A percentile compares a stretch with the other conserved stretches of the same genome.
Conservation (phyloP, 2,888 invertebrate genomes). For the Resseliella maxima region DNA sequence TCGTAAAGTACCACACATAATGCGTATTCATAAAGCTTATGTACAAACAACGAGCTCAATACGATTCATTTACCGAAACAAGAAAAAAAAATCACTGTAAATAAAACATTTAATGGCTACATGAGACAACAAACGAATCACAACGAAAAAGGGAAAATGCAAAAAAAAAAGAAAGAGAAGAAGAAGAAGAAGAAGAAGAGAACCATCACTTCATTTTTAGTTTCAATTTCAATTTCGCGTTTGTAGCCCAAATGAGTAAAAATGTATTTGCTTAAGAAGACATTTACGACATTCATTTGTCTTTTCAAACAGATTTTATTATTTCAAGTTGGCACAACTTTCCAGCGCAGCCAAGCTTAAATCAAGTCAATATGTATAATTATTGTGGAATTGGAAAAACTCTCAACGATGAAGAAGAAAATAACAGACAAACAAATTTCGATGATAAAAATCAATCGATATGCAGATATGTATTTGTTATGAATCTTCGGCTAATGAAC, state of each 20-base stretch:
- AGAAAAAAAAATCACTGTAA: conserved; percentile 29
- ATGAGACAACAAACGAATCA: no score
- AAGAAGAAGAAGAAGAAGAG: no score
- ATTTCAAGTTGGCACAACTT: background rate
- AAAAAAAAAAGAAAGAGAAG: no score
- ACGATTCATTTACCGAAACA: background rate
- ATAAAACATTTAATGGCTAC: background rate
- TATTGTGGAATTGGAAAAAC: background rate
- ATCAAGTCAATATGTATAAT: background rate
- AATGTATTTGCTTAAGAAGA: background rate
- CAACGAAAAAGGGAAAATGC: background rate
- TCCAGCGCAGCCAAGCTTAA: background rate
- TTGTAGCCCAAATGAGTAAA: background rate
- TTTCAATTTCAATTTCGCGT: conserved; percentile 16
- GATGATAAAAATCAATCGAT: conserved; percentile 37
- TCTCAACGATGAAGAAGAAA: background rate
- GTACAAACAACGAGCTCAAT: background rate
- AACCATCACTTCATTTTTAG: conserved; percentile 39
- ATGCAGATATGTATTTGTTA: conserved; percentile 23
- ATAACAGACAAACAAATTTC: conserved; percentile 32
- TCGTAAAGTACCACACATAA: conserved; percentile 42
- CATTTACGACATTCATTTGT: conserved; percentile 50
- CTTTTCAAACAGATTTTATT: conserved; percentile 26
- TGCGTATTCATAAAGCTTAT: conserved; percentile 44
- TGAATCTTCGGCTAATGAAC: conserved; percentile 6